Evolutionary conservation across 2,113 vertebrate species (phyloP).

Genomic region (Benitochromis conjunctus): DNA sequence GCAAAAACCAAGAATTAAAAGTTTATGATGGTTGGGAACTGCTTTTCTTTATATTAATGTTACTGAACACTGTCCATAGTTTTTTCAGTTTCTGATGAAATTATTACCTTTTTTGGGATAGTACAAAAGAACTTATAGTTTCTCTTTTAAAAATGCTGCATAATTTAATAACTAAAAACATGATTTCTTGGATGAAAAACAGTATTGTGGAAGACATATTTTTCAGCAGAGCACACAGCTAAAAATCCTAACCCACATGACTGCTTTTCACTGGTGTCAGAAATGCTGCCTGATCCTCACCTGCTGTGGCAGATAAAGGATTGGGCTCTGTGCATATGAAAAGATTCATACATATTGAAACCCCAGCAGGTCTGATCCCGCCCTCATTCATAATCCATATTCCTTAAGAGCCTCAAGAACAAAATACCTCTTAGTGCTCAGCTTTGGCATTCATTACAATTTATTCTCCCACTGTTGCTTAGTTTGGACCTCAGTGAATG

Average conservation of each 20-base stretch:
- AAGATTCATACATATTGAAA: constrained; percentile 71
- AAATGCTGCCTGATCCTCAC: constrained; percentile 44
- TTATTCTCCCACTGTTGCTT: constrained; percentile 30
- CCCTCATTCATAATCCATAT: constrained; percentile 68
- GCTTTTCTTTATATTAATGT: background rate
- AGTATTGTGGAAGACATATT: background rate
- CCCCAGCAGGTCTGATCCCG: constrained; percentile 61
- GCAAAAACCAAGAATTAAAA: background rate
- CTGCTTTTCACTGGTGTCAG: constrained; percentile 14
- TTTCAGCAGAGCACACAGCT: background rate
- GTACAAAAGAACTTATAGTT: background rate
- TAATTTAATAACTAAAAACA: background rate
- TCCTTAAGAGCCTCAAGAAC: constrained; percentile 58
- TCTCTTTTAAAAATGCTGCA: background rate
- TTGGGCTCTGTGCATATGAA: constrained; percentile 45
- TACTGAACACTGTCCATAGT: background rate
- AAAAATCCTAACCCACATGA: background rate
- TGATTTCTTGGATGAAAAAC: background rate
- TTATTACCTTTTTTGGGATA: background rate
- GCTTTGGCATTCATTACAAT: constrained; percentile 58
- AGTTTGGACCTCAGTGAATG: constrained; percentile 8
- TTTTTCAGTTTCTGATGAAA: background rate
- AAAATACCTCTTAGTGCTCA: constrained; percentile 57
- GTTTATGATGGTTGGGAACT: background rate
- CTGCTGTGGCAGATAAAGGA: constrained; percentile 60